These are phyloP conservation scores for Campopleginae sp. DNA, from an alignment of 2,888 invertebrate species.

Conservation along the genomic window DNA sequence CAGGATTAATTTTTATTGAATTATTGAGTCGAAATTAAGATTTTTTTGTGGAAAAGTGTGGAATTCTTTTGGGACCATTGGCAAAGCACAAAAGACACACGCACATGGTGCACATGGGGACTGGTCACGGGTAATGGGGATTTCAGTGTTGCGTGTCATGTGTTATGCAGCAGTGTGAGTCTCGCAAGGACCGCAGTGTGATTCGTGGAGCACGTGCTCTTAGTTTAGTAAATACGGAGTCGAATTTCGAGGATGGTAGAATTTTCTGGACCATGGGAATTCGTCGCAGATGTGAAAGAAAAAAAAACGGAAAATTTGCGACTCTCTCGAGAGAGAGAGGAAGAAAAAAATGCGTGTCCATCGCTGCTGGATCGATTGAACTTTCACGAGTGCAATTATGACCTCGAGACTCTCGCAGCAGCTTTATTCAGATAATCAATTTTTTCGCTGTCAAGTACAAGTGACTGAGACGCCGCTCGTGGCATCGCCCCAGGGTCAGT, in stretches of 20 bases:
- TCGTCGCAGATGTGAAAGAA: not conserved
- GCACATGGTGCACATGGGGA: not conserved
- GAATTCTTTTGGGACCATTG: not conserved
- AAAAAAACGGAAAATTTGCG: slow-evolving; percentile 19
- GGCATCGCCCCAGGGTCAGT: slow-evolving; percentile 54
- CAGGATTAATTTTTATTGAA: not conserved
- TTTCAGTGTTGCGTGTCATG: slow-evolving; percentile 41
- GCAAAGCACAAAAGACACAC: not conserved
- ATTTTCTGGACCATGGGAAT: not conserved
- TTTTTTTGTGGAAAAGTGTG: not conserved
- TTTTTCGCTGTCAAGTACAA: slow-evolving; percentile 52
- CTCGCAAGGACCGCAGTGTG: slow-evolving; percentile 16
- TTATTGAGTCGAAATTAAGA: not conserved
- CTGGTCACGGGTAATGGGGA: slow-evolving; percentile 12
- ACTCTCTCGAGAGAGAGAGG: slow-evolving; percentile 4
- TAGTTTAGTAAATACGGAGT: not conserved
- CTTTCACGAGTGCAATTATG: slow-evolving; percentile 14
- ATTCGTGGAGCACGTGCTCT: slow-evolving; percentile 43
- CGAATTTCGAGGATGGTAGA: slow-evolving; percentile 8
- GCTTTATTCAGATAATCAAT: slow-evolving; percentile 41
- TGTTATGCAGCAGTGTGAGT: slow-evolving; percentile 47
- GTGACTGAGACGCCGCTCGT: slow-evolving; percentile 16
- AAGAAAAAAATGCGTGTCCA: not conserved
- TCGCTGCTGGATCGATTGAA: slow-evolving; percentile 20
- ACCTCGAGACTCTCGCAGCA: slow-evolving; percentile 34